Percentiles rank a stretch among this genome's conserved stretches.
These are phyloP conservation scores for Aplysina aerophoba DNA, from an alignment of 37 sponge, comb jelly and placozoan genomes.

Conservation along the genomic window DNA sequence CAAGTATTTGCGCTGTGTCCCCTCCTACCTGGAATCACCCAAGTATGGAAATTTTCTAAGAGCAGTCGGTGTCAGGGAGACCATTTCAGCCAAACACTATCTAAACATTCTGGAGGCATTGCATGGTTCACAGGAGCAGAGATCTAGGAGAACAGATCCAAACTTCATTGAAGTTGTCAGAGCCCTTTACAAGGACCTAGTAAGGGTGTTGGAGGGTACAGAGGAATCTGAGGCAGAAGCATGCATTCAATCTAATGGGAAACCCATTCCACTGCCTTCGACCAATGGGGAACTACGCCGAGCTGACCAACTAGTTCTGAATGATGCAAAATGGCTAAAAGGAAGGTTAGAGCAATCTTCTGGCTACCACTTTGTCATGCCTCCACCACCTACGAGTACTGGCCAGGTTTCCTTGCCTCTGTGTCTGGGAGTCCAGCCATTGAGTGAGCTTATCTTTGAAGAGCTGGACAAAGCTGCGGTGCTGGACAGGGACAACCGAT, in stretches of 20 bases:
- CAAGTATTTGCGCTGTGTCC: not conserved
- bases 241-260: not conserved
- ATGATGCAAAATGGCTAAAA: constrained; percentile 22
- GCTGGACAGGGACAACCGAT: constrained; percentile 12
- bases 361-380: not conserved
- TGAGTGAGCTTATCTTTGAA: constrained; percentile 47
- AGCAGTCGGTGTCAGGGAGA: not conserved
- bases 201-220: not conserved
- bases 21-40: not conserved
- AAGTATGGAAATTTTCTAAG: not conserved
- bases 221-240: not conserved
- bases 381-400: constrained; percentile 14
- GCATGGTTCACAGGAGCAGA: too few relatives aligned
- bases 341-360: not conserved
- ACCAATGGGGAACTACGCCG: not conserved
- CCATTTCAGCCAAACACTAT: not conserved
- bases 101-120: not conserved
- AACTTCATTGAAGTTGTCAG: not conserved
- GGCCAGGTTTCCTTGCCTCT: constrained; percentile 38
- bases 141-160: not conserved
- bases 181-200: constrained; percentile 11
- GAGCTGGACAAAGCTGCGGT: constrained; percentile 28
- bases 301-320: constrained; percentile 6
- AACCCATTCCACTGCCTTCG: not conserved
- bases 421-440: constrained; percentile 37